Base-by-base conservation (phyloP, 2,888 invertebrate species). In the Melanotus villosus region DNA sequence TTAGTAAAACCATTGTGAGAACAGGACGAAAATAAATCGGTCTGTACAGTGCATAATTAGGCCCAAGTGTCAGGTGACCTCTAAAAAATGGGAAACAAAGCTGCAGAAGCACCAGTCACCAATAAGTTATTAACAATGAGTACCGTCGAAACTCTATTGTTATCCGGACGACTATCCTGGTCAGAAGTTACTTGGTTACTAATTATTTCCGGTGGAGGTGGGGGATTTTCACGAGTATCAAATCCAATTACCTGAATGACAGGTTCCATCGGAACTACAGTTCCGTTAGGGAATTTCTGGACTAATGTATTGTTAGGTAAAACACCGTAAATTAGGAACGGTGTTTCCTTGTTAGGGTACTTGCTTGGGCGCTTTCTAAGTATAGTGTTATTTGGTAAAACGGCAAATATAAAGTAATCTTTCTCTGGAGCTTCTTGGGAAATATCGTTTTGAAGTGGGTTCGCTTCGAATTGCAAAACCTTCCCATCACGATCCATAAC, bases 261-360 rank as follows among this genome's bases (percentile, higher is more conserved):
- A 43, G 81, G 84, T 79, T 85, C 85, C 83, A 91, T 91, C 84
- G 92, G 92, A 84, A 93, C 90, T 84, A 91, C 86, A 82, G 93
- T 92, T 84, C 93, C 93, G 80, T 93, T 93, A 75, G 93, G 93
- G 83, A 91, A 93, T 86, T 91, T 93, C 86, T 91, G 90, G 82
- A 93, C 90, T 83, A 93, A 87, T 83, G 91, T 92, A 85, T 92
- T 92, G 87, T 93, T 92, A 76, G 93, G 92, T 83, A 90, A 90
- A 80, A 93, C 89, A 82, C 93, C 92, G 80, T 91, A 91, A 82
- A 93, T 89, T 78, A 92, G 89, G 84, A 90, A 92, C 75, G 92
- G 92, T 79, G 90, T 87, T 81, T 91, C 89, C 85, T 90, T 90
- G 80, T 89, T 86, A 82, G 91, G 90, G 84, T 90, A 87, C 79